Base-by-base conservation (phyloP, 2,113 vertebrate genomes). In the Tachysurus vachellii region DNA sequence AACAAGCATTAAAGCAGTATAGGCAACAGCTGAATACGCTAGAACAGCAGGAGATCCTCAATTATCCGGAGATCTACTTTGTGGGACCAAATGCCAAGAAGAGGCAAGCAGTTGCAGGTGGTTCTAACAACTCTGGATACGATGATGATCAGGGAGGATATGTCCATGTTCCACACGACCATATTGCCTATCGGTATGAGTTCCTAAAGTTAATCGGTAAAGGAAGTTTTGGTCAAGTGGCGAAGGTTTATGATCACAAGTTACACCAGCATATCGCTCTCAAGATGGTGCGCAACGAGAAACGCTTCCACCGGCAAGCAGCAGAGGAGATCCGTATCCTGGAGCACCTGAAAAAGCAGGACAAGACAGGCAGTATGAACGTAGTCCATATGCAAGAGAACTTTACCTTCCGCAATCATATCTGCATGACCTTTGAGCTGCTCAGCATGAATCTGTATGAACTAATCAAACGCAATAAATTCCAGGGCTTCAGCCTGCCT, bases 391-490 rank as follows among this genome's bases (percentile, higher is more conserved):
- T 99, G 97, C 95, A 99, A 53, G 98, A 99, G 16, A 97, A 97
- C 92, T 99, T 99, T 94, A 99, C 98, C 64, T 99, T 99, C 93
- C 96, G 98, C 87, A 99, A 97, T 92, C 98, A 99, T 89, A 99
- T 99, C 84, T 99, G 98, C 89, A 99, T 99, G 97, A 98, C 98
- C 31, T 99, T 99, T 76, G 98, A 99, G 89, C 93, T 99, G 90
- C 93, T 99, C 84, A 99, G 97, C 93, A 98, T 99, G 95, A 99
- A 99, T 93, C 92, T 99, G 4, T 99, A 99, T 0, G 98, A 99
- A 92, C 96, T 99, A n/a, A 99, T 99, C 86, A 99, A 99, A 91
- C 96, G 97, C 87, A 99, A 99, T 91, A 99, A 99, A 92, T 99
- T 99, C 89, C 98, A 99, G 93, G 98, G 98, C 53, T 99, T 99